phyloP scores from a whole-genome alignment of 2,113 vertebrate species.

The Pogona vitticeps region DNA sequence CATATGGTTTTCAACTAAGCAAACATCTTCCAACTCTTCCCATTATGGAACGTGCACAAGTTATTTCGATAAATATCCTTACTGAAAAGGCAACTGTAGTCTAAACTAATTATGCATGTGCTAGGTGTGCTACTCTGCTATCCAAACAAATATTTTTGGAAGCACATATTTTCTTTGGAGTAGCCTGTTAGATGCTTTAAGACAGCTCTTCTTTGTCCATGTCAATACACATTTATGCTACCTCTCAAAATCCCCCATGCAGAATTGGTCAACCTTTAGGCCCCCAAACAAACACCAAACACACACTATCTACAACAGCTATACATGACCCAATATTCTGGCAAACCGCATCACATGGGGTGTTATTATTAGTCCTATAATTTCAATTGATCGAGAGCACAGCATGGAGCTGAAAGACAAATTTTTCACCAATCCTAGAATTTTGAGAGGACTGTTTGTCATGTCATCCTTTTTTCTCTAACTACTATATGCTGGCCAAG shows the following conservation, averaged over 20 bases:
- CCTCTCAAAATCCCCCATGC: slow-evolving; percentile 30
- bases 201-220: slow-evolving; percentile 66
- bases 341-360: not conserved
- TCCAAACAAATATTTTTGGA: slow-evolving; percentile 77
- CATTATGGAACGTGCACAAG: slow-evolving; percentile 72
- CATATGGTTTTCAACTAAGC: slow-evolving; percentile 29
- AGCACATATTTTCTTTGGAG: slow-evolving; percentile 79
- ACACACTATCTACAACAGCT: slow-evolving; percentile 17
- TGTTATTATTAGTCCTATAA: not conserved
- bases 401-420: not conserved
- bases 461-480: not conserved
- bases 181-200: slow-evolving; percentile 57
- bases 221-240: slow-evolving; percentile 48
- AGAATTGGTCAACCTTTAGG: slow-evolving; percentile 28
- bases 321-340: accelerated
- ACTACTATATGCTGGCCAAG: not conserved
- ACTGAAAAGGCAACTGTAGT: slow-evolving; percentile 76
- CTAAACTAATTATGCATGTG: slow-evolving; percentile 74
- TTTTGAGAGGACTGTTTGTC: not conserved
- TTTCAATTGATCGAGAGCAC: not conserved
- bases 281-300: not conserved
- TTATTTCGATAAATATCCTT: slow-evolving; percentile 72
- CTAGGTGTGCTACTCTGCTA: slow-evolving; percentile 65
- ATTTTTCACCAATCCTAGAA: not conserved
- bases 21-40: slow-evolving; percentile 43